Evolutionary conservation across 92 coral and sea anemone genomes (phyloP).

Genomic region (Umimayanthus kanabou): DNA sequence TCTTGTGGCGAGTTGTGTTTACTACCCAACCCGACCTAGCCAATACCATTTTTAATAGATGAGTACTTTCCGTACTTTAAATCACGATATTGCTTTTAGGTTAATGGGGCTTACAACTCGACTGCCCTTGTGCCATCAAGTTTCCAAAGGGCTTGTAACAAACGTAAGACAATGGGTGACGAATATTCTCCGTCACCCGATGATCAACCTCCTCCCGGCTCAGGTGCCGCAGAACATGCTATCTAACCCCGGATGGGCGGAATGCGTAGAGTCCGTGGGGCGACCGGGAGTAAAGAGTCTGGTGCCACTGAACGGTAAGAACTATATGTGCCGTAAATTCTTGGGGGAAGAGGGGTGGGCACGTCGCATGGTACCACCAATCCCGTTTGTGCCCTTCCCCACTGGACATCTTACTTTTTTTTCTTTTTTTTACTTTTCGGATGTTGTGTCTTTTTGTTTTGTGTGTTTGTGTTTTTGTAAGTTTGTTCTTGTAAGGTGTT

Average conservation of each 20-base stretch:
- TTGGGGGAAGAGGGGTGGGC: too few species aligned
- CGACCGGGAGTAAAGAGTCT: constrained; percentile 82
- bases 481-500: too few species aligned
- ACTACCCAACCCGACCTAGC: too few species aligned
- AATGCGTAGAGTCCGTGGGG: constrained; percentile 77
- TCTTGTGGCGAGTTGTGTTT: too few species aligned
- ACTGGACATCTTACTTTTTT: too few species aligned
- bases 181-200: constrained; percentile 57
- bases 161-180: constrained; percentile 47
- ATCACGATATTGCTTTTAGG: neutral
- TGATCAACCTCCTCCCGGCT: constrained; percentile 63
- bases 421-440: too few species aligned
- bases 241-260: constrained; percentile 80
- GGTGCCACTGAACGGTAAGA: constrained; percentile 54
- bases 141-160: constrained; percentile 36
- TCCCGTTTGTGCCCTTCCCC: too few species aligned
- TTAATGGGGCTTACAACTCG: constrained; percentile 67
- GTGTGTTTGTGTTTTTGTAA: too few species aligned
- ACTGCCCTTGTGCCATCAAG: constrained; percentile 52
- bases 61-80: neutral
- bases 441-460: too few species aligned
- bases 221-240: constrained; percentile 64
- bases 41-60: too few species aligned
- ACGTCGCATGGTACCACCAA: too few species aligned
- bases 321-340: too few species aligned